Evolutionary conservation across 2,888 invertebrate species (phyloP), one percentile per base, ranked within the genome.

Genomic region (Nemotelus nigrinus): DNA sequence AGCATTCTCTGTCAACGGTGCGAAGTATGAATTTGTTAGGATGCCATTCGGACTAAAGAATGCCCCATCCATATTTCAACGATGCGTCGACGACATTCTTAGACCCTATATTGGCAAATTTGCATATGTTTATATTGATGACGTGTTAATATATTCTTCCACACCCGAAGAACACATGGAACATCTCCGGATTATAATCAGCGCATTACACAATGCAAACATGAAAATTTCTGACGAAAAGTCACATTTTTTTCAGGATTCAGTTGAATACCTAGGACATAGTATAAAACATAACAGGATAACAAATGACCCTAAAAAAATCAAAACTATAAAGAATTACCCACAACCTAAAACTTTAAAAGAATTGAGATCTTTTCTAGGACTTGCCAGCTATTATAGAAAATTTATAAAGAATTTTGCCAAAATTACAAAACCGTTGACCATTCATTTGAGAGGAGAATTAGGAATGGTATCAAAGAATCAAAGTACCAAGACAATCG

Each of bases 201-300:
- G 78, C 77, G 60, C 78, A 78, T 53, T 80, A 4, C 64, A 67
- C 6, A 53, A 72, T 43, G 76, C 77, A 4, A 78, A 82, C 50
- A 80, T 82, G 80, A 81, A 81, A 77, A 81, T 82, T 10, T 80
- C 81, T 5, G 48, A 80, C 57, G 80, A 81, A 25, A 83, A 82
- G 80, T 81, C 80, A 2, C 67, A 80, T n/a, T 65, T 65, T 47
- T 65, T 65, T 2, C 39, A 63, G 43, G 3, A 4, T 57, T n/a
- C 55, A 63, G 43, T 25, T 7, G 63, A 63, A 43, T 74, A 81
- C 82, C 77, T 80, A 63, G 79, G 63, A 41, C 63, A 78, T 45
- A 78, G 76, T 2, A 81, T 81, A 25, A 78, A 77, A 6, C 74
- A 77, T 39, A 43, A 43, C 39, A 39, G 63, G 6, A 63, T 63